Conservation (phyloP, 2,888 invertebrate species). For the Cephus pulcher region DNA sequence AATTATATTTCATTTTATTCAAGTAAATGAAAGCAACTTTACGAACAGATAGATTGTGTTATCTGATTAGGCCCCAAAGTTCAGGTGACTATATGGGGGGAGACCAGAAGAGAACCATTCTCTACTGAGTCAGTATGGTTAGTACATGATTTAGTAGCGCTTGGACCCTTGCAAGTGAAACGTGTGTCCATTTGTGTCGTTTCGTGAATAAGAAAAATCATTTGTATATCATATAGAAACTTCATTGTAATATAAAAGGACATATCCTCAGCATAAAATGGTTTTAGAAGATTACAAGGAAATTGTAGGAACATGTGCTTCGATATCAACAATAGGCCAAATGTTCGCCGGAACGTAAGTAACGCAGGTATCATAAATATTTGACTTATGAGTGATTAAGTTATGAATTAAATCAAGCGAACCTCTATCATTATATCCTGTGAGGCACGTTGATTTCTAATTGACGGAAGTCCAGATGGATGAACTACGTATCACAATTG, state of each 20-base stretch:
- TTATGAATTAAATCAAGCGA: not conserved
- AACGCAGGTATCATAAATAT: not conserved
- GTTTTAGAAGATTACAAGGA: slow-evolving; percentile 76
- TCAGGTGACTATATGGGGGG: not conserved
- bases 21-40: not conserved
- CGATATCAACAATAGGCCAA: slow-evolving; percentile 82
- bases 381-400: not conserved
- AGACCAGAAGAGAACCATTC: not conserved
- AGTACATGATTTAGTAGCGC: not conserved
- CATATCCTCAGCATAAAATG: slow-evolving; percentile 43
- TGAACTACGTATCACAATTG: not conserved
- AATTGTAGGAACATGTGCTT: slow-evolving; percentile 76
- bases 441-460: not conserved
- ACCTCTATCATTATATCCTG: not conserved
- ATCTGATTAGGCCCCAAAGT: not conserved
- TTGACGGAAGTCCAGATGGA: not conserved
- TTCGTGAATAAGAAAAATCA: not conserved
- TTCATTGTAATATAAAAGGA: not conserved
- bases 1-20: not conserved
- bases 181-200: not conserved
- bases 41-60: not conserved
- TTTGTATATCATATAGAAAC: not conserved
- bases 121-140: not conserved
- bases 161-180: not conserved
- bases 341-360: slow-evolving; percentile 82